A percentile compares a stretch with the other conserved stretches of the same genome.
Evolutionary conservation across 2,113 vertebrate genomes (phyloP).

Genomic region (Clinocottus analis): DNA sequence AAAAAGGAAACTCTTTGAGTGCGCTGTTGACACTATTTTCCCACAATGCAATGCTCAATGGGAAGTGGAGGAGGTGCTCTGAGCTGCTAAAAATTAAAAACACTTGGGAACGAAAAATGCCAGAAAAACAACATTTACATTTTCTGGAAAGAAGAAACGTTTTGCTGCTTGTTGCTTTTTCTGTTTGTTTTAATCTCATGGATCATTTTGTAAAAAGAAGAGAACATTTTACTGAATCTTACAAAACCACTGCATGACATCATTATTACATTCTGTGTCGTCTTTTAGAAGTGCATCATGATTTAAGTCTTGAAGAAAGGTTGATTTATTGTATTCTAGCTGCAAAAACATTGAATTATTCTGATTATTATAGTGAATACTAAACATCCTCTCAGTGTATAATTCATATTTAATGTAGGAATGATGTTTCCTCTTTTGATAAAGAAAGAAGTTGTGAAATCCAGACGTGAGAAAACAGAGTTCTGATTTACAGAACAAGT

Average conservation of each 20-base stretch:
- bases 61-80: not conserved
- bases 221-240: not conserved
- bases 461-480: not conserved
- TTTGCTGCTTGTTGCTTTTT: not conserved
- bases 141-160: not conserved
- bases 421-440: not conserved
- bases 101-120: not conserved
- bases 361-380: not conserved
- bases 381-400: not conserved
- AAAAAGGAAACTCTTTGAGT: not conserved
- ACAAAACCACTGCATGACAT: not conserved
- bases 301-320: too few relatives aligned
- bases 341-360: not conserved
- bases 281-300: not conserved
- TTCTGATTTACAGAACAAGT: conserved; percentile 33
- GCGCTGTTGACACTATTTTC: conserved; percentile 11
- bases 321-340: too few relatives aligned
- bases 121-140: not conserved
- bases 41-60: conserved; percentile 7
- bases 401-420: not conserved
- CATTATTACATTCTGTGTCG: not conserved
- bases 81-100: conserved; percentile 1
- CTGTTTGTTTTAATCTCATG: conserved; percentile 34
- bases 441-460: not conserved
- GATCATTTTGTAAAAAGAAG: conserved; percentile 4